Base-by-base conservation (phyloP, 2,888 invertebrate species). In the Lathronympha strigana region DNA sequence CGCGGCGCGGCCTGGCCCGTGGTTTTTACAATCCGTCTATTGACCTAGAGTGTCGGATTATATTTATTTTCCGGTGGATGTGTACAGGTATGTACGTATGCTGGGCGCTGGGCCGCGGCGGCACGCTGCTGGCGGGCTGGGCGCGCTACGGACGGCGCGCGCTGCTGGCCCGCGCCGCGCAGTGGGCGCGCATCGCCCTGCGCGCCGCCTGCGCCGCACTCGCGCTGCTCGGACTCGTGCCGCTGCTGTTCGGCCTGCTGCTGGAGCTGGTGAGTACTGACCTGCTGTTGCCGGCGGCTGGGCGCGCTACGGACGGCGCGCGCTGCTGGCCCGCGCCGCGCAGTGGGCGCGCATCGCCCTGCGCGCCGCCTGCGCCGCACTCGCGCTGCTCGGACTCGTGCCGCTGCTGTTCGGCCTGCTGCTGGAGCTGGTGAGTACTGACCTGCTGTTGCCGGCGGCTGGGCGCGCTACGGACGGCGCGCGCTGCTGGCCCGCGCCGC, bases 41-140 rank as follows among this genome's bases (percentile, higher is more conserved):
- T n/a, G n/a, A n/a, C n/a, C n/a, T n/a, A n/a, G n/a, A n/a, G n/a
- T n/a, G n/a, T n/a, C n/a, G n/a, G n/a, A n/a, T n/a, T n/a, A n/a
- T n/a, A n/a, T n/a, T n/a, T n/a, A n/a, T n/a, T n/a, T n/a, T n/a
- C n/a, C n/a, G n/a, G n/a, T n/a, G n/a, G n/a, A n/a, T n/a, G n/a
- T n/a, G n/a, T n/a, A 2, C 83, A 87, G 97, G 99, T 4, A 95
- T 98, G 71, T 99, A 99, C 88, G 94, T 98, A 15, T 98, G 98
- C 86, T 99, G 99, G 98, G 93, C 98, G 68, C 89, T 94, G n/a
- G 95, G 97, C 0, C 94, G 98, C 36, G 96, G 96, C 15, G 93
- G 96, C 19, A 95, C 96, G 8, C 93, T 98, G 45, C 94, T 97
- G 19, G 94, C 95, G 57, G 96, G 96, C 70, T 97, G 98, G 96